These are phyloP conservation scores for Capromys pilorides DNA, from an alignment of 2,797 vertebrate species.

Conservation along the genomic window DNA sequence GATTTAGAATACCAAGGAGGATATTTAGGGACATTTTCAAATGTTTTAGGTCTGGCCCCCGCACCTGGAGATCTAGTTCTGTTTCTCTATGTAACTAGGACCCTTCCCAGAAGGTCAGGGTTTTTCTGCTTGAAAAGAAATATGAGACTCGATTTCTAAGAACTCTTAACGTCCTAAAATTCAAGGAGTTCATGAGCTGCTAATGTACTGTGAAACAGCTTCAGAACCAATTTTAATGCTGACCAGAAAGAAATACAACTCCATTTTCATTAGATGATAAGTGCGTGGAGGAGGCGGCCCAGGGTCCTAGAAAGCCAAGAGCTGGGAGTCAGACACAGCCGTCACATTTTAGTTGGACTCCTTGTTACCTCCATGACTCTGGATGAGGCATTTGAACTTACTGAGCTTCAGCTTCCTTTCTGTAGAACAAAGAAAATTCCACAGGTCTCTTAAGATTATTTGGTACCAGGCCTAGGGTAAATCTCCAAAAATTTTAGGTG, in stretches of 20 bases:
- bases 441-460: background rate
- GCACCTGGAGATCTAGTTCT: background rate
- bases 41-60: background rate
- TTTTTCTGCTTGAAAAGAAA: slow-evolving; percentile 3
- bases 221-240: background rate
- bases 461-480: background rate
- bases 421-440: background rate
- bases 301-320: background rate
- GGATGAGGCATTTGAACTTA: background rate
- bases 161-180: background rate
- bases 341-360: background rate
- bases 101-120: background rate
- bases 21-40: background rate
- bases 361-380: too few relatives aligned
- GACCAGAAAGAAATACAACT: background rate
- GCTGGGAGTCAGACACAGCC: background rate
- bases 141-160: slow-evolving; percentile 1
- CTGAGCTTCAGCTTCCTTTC: background rate
- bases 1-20: background rate
- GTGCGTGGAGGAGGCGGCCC: fast-evolving
- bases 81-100: background rate
- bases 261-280: background rate
- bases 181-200: background rate
- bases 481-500: background rate
- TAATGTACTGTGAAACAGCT: background rate